These are phyloP conservation scores for Leptogaster cylindrica DNA, from an alignment of 2,888 invertebrate genomes.

Conservation along the genomic window DNA sequence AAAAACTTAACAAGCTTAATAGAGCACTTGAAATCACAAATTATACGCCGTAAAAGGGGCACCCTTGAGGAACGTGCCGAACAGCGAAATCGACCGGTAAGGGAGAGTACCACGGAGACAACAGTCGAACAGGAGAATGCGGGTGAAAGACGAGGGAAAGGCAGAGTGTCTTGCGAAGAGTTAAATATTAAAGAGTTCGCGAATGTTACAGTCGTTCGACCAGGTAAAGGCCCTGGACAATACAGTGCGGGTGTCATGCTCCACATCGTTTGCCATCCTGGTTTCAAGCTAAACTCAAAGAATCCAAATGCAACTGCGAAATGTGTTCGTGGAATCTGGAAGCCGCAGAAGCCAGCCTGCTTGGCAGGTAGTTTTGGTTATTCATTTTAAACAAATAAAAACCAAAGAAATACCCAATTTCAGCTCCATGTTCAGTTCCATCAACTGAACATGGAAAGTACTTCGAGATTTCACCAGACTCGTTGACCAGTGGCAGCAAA, in stretches of 20 bases:
- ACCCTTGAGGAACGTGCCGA: background rate
- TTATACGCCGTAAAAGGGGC: conserved; percentile 53
- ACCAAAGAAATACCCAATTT: conserved; percentile 42
- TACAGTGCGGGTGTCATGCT: conserved; percentile 80
- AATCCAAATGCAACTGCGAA: conserved; percentile 76
- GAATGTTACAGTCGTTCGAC: conserved; percentile 72
- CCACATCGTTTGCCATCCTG: conserved; percentile 76
- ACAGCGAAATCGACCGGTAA: background rate
- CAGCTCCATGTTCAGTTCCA: conserved; percentile 76
- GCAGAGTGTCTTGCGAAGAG: conserved; percentile 71
- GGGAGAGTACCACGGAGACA: background rate
- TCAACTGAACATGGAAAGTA: conserved; percentile 73
- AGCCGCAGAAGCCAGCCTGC: conserved; percentile 80
- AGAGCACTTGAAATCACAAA: conserved; percentile 57
- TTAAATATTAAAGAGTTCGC: conserved; percentile 57
- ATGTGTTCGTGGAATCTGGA: conserved; percentile 86
- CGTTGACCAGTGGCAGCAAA: conserved; percentile 55
- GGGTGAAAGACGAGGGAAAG: conserved; percentile 51
- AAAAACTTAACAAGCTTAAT: conserved; percentile 51
- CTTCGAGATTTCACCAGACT: conserved; percentile 60
- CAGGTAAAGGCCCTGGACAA: conserved; percentile 72
- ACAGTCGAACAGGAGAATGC: conserved; percentile 9
- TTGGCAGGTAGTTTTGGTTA: conserved; percentile 68
- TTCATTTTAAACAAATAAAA: background rate
- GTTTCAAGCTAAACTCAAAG: conserved; percentile 77